A percentile compares a stretch with the other conserved stretches of the same genome.
phyloP scores from a whole-genome alignment of 2,113 vertebrate species.

The Mastomys coucha region DNA sequence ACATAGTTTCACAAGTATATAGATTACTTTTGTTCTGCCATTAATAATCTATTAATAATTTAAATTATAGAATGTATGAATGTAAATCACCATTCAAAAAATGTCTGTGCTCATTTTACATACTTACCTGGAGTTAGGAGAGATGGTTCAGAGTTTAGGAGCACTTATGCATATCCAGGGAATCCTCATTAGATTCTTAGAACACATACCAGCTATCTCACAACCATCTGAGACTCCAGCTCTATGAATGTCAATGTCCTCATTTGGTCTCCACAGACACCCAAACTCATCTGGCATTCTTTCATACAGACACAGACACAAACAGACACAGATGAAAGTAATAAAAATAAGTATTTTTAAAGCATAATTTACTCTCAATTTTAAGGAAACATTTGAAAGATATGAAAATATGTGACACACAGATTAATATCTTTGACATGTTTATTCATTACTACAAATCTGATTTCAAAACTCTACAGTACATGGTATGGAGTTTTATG shows the following conservation, averaged over 20 bases:
- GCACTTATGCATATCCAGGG: too few species aligned
- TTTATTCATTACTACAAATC: neutral
- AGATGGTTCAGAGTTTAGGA: neutral
- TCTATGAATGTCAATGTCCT: neutral
- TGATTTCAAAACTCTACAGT: neutral
- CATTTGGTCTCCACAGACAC: fast-evolving
- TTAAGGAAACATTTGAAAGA: neutral
- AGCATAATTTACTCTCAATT: neutral
- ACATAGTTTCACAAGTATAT: neutral
- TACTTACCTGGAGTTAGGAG: neutral
- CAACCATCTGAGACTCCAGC: neutral
- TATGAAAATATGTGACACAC: neutral
- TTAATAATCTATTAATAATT: neutral
- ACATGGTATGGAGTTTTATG: neutral
- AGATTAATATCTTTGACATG: neutral
- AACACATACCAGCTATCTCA: neutral
- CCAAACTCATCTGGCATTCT: neutral
- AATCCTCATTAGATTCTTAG: neutral
- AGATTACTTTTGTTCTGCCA: neutral
- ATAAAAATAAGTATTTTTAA: neutral
- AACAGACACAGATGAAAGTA: neutral
- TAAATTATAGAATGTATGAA: neutral
- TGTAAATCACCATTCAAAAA: neutral
- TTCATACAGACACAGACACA: neutral
- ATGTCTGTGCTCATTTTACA: neutral